A percentile compares a stretch with the other conserved stretches of the same genome.
phyloP scores from a whole-genome alignment of 53 echinoderm and acorn worm species.

The Luidia sarsii region DNA sequence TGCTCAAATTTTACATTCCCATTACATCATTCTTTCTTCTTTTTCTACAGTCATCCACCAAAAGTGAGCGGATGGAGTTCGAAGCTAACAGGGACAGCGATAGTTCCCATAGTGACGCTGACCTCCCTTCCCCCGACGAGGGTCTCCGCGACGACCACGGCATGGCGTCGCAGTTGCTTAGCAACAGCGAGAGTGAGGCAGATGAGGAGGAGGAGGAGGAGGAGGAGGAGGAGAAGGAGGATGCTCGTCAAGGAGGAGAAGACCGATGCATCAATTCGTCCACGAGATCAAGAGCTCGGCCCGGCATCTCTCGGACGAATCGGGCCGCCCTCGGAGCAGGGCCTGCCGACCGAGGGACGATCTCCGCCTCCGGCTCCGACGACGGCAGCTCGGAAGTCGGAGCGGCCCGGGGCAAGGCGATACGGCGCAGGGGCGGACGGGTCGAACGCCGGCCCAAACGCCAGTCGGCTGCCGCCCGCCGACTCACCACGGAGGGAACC shows the following conservation, averaged over 20 bases:
- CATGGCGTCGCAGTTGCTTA: conserved; percentile 67
- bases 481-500: neutral
- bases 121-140: neutral
- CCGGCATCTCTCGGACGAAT: neutral
- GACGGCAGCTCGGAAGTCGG: neutral
- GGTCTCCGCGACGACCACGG: conserved; percentile 67
- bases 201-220: conserved; percentile 8
- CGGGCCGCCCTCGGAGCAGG: neutral
- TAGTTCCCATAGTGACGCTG: conserved; percentile 1
- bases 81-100: conserved; percentile 21
- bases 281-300: neutral
- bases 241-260: neutral
- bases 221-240: neutral
- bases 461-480: neutral
- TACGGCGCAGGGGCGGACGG: conserved; percentile 39
- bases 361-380: conserved; percentile 9
- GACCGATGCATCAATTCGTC: no score
- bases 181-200: conserved; percentile 1
- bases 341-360: neutral
- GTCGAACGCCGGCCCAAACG: conserved; percentile 40
- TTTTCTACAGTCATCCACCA: neutral
- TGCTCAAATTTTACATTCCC: no score
- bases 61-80: neutral
- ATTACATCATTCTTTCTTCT: neutral
- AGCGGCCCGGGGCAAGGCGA: conserved; percentile 28